These are phyloP conservation scores for Agelaius phoeniceus DNA, from an alignment of 2,113 vertebrate species.

Conservation along the genomic window DNA sequence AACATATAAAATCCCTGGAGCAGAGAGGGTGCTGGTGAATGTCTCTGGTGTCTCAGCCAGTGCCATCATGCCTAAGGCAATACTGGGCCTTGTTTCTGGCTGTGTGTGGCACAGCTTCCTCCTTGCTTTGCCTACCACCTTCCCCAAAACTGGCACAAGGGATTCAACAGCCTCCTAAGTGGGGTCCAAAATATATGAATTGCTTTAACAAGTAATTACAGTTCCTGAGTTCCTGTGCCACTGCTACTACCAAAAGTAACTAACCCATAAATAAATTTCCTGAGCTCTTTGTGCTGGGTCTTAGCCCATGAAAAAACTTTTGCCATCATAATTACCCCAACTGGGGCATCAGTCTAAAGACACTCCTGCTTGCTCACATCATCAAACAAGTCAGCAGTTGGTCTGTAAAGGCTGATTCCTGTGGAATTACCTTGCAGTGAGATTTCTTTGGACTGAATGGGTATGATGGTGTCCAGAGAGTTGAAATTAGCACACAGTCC, in stretches of 20 bases:
- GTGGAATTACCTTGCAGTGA: background rate
- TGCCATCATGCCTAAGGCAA: background rate
- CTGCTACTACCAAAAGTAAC: background rate
- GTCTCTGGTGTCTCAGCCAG: background rate
- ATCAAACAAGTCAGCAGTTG: background rate
- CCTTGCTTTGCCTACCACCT: background rate
- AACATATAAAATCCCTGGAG: background rate
- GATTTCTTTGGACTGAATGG: background rate
- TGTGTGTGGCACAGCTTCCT: background rate
- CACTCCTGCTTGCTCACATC: background rate
- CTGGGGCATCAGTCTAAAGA: background rate
- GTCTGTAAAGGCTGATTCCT: background rate
- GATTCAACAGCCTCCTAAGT: background rate
- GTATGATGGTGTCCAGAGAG: background rate
- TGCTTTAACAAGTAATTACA: background rate
- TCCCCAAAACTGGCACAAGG: background rate
- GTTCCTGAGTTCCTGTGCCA: background rate
- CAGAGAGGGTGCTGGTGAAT: background rate
- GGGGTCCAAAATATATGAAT: background rate
- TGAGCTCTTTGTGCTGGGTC: background rate
- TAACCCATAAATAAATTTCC: background rate
- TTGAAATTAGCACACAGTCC: background rate
- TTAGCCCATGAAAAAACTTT: background rate
- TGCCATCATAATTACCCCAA: background rate
- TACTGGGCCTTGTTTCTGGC: background rate